phyloP scores from a whole-genome alignment of 92 coral and sea anemone genomes.

The Bergia sp. region DNA sequence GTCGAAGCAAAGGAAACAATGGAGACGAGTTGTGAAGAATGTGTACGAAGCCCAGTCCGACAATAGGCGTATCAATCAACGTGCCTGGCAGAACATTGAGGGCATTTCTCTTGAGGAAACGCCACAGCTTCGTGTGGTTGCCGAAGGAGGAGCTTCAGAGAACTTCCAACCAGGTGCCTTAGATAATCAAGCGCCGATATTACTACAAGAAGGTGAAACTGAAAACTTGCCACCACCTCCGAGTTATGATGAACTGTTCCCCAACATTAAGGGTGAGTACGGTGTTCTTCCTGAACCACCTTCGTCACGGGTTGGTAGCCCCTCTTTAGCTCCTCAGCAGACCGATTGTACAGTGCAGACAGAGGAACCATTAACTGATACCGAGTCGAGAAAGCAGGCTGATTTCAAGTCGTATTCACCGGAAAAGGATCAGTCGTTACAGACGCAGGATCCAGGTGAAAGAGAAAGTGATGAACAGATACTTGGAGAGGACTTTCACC shows the following conservation, averaged over 20 bases:
- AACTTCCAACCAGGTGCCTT: background rate
- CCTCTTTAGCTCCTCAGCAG: background rate
- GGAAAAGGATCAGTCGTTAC: background rate
- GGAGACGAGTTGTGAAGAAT: conserved; percentile 86
- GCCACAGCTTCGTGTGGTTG: conserved; percentile 13
- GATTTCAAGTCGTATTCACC: background rate
- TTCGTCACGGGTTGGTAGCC: conserved; percentile 47
- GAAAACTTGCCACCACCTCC: conserved; percentile 79
- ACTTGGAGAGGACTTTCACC: background rate
- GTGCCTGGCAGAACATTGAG: conserved; percentile 53
- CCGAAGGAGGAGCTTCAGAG: background rate
- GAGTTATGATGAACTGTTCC: conserved; percentile 80
- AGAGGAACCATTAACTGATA: conserved; percentile 1
- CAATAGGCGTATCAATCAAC: conserved; percentile 53
- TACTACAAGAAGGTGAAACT: background rate
- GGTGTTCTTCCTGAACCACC: conserved; percentile 67
- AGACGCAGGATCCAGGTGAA: background rate
- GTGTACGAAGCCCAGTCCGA: conserved; percentile 87
- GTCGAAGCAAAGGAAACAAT: conserved; percentile 74
- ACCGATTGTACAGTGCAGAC: background rate
- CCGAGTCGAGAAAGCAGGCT: background rate
- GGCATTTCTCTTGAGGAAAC: conserved; percentile 8
- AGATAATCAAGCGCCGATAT: background rate
- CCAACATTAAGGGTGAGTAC: conserved; percentile 80
- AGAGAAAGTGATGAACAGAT: background rate